Conservation (phyloP, 2,113 vertebrate species). For the Leucopsar rothschildi region DNA sequence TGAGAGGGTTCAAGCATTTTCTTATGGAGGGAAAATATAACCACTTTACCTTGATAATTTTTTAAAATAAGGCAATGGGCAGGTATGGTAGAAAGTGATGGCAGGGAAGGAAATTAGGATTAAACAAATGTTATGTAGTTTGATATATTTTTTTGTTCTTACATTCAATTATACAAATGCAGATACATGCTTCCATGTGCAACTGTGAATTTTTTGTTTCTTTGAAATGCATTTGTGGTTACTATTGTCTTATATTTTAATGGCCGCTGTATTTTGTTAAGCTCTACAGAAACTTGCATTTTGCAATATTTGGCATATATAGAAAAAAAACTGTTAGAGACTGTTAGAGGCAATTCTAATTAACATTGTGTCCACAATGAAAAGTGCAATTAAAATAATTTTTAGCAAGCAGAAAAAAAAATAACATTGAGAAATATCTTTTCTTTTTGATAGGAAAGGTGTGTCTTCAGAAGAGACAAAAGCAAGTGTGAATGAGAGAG, state of each 20-base stretch:
- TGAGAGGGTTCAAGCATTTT: not conserved
- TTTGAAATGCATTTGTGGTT: not conserved
- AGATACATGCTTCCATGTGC: not conserved
- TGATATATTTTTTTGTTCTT: not conserved
- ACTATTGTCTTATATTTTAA: not conserved
- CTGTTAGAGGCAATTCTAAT: not conserved
- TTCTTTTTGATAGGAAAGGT: accelerated
- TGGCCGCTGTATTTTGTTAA: not conserved
- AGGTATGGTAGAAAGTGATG: not conserved
- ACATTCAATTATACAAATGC: not conserved
- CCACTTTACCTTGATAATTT: not conserved
- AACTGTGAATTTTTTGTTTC: not conserved
- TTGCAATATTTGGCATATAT: not conserved
- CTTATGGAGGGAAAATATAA: not conserved
- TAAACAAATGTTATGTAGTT: not conserved
- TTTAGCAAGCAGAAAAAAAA: not conserved
- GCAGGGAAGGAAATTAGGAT: not conserved
- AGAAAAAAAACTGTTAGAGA: not conserved
- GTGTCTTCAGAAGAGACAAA: not conserved
- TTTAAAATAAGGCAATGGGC: not conserved
- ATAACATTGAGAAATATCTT: not conserved
- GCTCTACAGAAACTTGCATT: not conserved
- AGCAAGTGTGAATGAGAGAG: not conserved
- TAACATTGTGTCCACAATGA: not conserved
- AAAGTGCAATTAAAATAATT: not conserved